phyloP scores from a whole-genome alignment of 2,888 invertebrate genomes.

The Lycia hirtaria region DNA sequence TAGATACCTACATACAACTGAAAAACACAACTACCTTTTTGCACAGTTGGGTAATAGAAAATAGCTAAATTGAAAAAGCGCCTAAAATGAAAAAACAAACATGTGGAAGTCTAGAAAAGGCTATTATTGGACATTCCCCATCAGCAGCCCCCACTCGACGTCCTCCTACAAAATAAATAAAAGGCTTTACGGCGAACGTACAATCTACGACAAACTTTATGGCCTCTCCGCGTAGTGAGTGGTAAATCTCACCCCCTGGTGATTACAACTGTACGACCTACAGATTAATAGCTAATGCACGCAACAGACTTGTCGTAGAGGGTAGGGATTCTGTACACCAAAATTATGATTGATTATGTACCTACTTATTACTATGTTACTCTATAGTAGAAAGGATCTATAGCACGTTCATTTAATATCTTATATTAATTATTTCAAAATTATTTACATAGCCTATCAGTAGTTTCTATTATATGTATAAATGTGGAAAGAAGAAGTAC shows the following conservation, averaged over 20 bases:
- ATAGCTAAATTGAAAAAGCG: neutral
- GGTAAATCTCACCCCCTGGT: neutral
- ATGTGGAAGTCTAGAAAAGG: constrained; percentile 8
- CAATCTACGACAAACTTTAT: neutral
- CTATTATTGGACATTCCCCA: constrained; percentile 13
- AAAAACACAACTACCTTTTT: too few relatives aligned
- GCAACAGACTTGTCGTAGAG: neutral
- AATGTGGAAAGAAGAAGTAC: too few relatives aligned
- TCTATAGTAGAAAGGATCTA: too few relatives aligned
- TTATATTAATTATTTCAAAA: too few relatives aligned
- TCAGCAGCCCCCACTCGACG: constrained; percentile 7
- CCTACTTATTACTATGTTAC: too few relatives aligned
- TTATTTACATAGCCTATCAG: too few relatives aligned
- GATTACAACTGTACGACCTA: neutral
- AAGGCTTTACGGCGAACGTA: constrained; percentile 3
- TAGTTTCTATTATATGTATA: too few relatives aligned
- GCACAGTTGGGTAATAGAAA: too few relatives aligned
- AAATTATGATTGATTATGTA: too few relatives aligned
- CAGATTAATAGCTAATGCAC: neutral
- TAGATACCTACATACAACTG: too few relatives aligned
- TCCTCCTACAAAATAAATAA: constrained; percentile 31
- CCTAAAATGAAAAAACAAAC: neutral
- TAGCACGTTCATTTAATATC: too few relatives aligned
- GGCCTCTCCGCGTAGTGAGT: neutral
- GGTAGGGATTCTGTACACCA: too few relatives aligned